Evolutionary conservation across 2,797 vertebrate species (phyloP), one percentile per base, ranked within the genome.

Genomic region (Melanotaenia boesemani): DNA sequence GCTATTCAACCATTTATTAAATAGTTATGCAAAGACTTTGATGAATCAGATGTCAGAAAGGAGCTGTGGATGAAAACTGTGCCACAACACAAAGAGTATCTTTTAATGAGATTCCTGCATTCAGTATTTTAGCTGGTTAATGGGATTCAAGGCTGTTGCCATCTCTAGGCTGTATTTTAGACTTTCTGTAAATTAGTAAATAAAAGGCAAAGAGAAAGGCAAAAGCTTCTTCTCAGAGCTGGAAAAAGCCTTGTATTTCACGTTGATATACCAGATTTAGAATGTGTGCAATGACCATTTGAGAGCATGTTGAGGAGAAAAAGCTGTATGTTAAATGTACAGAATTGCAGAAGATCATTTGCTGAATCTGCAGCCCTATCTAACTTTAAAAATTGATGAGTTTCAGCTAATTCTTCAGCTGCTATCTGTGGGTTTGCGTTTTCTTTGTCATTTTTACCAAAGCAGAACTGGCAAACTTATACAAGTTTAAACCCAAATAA

Each of bases 21-120:
- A 46, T 12, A 8, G 22, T 28, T 58, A 37, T 52, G 54, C 3
- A 26, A 56, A 32, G n/a, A 60, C 60, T 65, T 44, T 20, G 80
- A 60, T 83, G 79, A 85, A 72, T 84, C 77, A 81, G 70, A 61
- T 12, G 1, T 62, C 65, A 73, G n/a, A 2, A 61, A 73, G 30
- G 66, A 68, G 54, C 62, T n/a, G 70, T 58, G 63, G 70, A 62
- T 34, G 63, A 78, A 58, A 0, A 7, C 18, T 0, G 12, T 32
- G 48, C 61, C 22, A 1, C 48, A 74, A 68, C 67, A 66, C 41
- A 46, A 34, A 78, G 24, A 60, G 55, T 39, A 54, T 63, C 55
- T 15, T 24, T 22, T 73, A 77, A 84, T 71, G 67, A 82, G 55
- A 70, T 65, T 36, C 18, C 24, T 22, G 18, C 61, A 65, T 16